These are phyloP conservation scores for Eumaeus atala DNA, from an alignment of 1,140 invertebrate species.

Conservation along the genomic window DNA sequence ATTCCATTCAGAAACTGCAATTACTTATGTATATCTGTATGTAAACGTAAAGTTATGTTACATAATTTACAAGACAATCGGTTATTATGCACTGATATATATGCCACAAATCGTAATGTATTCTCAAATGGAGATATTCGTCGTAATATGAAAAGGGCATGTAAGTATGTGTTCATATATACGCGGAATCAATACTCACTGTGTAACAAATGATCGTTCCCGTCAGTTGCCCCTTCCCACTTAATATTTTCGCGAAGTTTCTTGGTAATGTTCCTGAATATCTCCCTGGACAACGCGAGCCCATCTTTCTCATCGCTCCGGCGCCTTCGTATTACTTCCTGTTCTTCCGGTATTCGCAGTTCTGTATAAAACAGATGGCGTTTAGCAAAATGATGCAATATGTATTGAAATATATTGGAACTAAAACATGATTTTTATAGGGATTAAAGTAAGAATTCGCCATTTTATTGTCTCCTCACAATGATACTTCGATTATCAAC, in stretches of 20 bases:
- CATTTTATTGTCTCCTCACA: too few relatives aligned
- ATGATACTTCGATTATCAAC: too few relatives aligned
- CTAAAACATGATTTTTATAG: too few relatives aligned
- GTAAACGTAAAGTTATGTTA: too few relatives aligned
- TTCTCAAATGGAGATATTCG: conserved; percentile 5
- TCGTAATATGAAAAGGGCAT: not conserved
- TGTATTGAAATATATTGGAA: not conserved
- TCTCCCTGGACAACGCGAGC: conserved; percentile 68
- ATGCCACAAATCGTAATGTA: conserved; percentile 1
- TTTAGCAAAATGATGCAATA: conserved; percentile 12
- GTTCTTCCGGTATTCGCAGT: conserved; percentile 50
- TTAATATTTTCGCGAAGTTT: conserved; percentile 68
- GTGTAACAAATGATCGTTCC: conserved; percentile 61
- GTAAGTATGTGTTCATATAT: conserved; percentile 12
- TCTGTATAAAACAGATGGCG: conserved; percentile 34
- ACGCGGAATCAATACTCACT: conserved; percentile 43
- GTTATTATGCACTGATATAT: not conserved
- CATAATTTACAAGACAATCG: too few relatives aligned
- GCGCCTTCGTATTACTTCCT: conserved; percentile 39
- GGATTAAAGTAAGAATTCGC: too few relatives aligned
- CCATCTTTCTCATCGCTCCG: conserved; percentile 63
- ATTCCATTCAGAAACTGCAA: too few relatives aligned
- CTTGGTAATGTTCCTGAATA: conserved; percentile 73
- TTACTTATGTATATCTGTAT: too few relatives aligned
- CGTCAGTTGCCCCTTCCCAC: conserved; percentile 55